Conservation (phyloP, 2,888 invertebrate genomes). For the Lasioglossum zephyrum region DNA sequence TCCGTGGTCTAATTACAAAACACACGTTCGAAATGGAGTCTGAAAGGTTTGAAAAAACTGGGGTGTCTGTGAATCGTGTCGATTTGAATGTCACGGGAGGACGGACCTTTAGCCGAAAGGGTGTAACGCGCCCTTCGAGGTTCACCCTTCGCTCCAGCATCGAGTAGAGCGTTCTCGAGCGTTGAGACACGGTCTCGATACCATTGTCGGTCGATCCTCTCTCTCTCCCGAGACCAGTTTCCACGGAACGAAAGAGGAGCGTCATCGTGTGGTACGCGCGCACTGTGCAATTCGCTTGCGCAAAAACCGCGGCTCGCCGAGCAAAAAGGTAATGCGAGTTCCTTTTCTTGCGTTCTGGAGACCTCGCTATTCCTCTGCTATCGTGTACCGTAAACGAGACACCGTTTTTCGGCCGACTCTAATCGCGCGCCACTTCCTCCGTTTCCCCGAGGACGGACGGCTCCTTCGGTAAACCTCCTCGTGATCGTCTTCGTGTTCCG, state of each 20-base stretch:
- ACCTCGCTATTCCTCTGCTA: slow-evolving; percentile 16
- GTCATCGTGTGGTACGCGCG: slow-evolving; percentile 33
- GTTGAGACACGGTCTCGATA: slow-evolving; percentile 55
- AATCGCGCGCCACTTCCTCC: slow-evolving; percentile 37
- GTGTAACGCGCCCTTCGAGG: not conserved
- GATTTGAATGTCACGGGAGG: slow-evolving; percentile 1
- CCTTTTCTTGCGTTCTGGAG: not conserved
- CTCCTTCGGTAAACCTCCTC: not conserved
- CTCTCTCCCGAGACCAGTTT: slow-evolving; percentile 48
- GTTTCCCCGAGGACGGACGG: slow-evolving; percentile 3
- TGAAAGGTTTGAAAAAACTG: not conserved
- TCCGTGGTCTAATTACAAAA: not conserved
- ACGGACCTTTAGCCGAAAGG: slow-evolving; percentile 1
- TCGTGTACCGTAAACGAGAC: slow-evolving; percentile 24
- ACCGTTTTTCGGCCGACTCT: slow-evolving; percentile 25
- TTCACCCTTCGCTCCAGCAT: slow-evolving; percentile 2
- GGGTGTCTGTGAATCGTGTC: not conserved
- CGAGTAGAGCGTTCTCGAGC: slow-evolving; percentile 3
- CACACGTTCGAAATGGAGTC: not conserved
- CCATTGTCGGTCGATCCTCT: slow-evolving; percentile 68
- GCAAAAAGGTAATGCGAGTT: slow-evolving; percentile 34
- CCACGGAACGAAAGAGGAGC: slow-evolving; percentile 34
- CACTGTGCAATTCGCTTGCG: slow-evolving; percentile 35
- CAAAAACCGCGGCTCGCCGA: slow-evolving; percentile 35
- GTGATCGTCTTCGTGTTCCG: not conserved